phyloP scores from a whole-genome alignment of 2,888 invertebrate species.

The Limnephilus rhombicus region DNA sequence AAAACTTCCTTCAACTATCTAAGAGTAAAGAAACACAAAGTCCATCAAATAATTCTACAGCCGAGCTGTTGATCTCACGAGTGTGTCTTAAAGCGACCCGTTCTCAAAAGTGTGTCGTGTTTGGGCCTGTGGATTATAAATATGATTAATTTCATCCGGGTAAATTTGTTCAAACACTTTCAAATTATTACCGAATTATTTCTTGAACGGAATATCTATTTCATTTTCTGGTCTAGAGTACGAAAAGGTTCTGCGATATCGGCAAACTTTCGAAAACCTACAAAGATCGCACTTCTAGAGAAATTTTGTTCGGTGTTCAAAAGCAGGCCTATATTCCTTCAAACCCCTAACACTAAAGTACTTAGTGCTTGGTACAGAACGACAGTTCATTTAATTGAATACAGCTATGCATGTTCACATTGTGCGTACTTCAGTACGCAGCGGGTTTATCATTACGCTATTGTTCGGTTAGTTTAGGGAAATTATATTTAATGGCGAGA shows the following conservation, averaged over 20 bases:
- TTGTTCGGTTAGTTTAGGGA: constrained; percentile 35
- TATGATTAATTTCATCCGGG: too few relatives aligned
- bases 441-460: constrained; percentile 3
- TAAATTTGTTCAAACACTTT: neutral
- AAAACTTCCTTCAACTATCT: too few relatives aligned
- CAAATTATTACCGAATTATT: neutral
- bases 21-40: too few relatives aligned
- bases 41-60: too few relatives aligned
- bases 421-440: neutral
- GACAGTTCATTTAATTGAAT: neutral
- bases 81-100: too few relatives aligned
- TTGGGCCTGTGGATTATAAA: too few relatives aligned
- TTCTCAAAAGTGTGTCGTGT: too few relatives aligned
- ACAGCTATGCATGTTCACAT: neutral
- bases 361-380: neutral
- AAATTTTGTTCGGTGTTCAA: neutral
- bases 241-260: neutral
- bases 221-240: neutral
- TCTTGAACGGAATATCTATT: neutral
- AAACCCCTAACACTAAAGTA: neutral
- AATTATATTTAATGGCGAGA: constrained; percentile 40
- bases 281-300: neutral
- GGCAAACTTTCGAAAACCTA: neutral
- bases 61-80: too few relatives aligned
- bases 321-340: neutral